Percentiles rank a stretch among this genome's conserved stretches.
These are phyloP conservation scores for Peromyscus maniculatus DNA, from an alignment of 2,113 vertebrate species.

Conservation along the genomic window DNA sequence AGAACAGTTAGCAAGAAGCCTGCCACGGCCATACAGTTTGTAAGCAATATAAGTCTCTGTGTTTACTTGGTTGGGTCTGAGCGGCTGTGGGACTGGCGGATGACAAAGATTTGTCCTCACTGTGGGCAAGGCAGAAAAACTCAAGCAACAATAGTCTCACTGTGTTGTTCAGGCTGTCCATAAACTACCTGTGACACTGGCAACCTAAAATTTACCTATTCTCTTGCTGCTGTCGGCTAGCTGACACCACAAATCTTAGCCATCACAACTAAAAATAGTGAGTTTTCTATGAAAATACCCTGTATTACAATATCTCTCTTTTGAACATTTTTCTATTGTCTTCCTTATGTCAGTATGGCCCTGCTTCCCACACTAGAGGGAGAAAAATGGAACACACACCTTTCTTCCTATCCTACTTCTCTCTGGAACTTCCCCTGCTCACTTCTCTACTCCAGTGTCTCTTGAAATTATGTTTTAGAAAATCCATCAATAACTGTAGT, in stretches of 20 bases:
- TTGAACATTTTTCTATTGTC: background rate
- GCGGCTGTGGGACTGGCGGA: no score
- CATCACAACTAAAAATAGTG: background rate
- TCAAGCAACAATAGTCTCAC: background rate
- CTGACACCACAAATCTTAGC: background rate
- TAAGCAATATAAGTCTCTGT: no score
- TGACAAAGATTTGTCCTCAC: no score
- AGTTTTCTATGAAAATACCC: background rate
- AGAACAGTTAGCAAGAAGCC: no score
- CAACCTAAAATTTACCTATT: accelerated
- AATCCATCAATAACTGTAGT: background rate
- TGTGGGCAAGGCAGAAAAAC: no score
- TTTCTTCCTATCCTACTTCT: background rate
- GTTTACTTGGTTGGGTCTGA: no score
- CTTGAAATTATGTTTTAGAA: background rate
- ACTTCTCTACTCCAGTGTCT: background rate
- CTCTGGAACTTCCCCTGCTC: background rate
- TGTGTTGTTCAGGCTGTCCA: background rate
- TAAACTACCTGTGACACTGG: background rate
- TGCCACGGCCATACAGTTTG: no score
- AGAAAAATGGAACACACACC: background rate
- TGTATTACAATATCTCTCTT: background rate
- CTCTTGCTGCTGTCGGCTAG: background rate
- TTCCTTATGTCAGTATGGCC: background rate
- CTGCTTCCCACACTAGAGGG: background rate